These are phyloP conservation scores for Argopecten irradians DNA, from an alignment of 1,140 invertebrate genomes.

Conservation along the genomic window DNA sequence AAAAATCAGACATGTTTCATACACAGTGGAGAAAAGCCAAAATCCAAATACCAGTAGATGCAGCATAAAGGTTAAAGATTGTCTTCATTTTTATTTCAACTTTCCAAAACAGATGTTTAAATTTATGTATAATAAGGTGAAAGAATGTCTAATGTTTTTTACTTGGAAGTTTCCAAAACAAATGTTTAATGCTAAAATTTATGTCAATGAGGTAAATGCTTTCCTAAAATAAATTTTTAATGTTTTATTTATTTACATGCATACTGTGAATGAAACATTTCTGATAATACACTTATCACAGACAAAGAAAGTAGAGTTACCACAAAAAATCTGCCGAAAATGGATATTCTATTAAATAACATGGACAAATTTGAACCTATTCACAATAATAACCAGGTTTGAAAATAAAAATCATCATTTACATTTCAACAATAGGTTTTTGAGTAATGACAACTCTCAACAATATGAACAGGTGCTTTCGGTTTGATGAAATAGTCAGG, in stretches of 20 bases:
- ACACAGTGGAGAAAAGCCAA: neutral
- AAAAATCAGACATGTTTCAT: neutral
- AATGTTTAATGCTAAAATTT: too few relatives aligned
- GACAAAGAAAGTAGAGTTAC: neutral
- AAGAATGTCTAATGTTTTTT: too few relatives aligned
- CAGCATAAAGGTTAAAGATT: neutral
- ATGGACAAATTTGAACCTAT: neutral
- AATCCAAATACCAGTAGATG: neutral
- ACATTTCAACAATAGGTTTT: neutral
- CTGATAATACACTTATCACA: neutral
- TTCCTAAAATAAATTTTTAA: too few relatives aligned
- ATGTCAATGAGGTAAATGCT: too few relatives aligned
- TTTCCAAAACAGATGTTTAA: neutral
- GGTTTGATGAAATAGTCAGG: neutral
- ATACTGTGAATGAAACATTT: neutral
- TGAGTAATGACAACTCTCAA: neutral
- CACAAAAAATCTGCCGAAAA: neutral
- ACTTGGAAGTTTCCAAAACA: too few relatives aligned
- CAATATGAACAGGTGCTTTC: neutral
- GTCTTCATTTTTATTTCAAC: neutral
- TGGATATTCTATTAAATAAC: constrained; percentile 3
- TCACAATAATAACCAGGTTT: neutral
- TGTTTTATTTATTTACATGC: neutral
- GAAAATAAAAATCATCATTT: neutral
- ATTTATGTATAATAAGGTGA: too few relatives aligned